phyloP scores from a whole-genome alignment of 2,113 vertebrate species.

The Carettochelys insculpta region DNA sequence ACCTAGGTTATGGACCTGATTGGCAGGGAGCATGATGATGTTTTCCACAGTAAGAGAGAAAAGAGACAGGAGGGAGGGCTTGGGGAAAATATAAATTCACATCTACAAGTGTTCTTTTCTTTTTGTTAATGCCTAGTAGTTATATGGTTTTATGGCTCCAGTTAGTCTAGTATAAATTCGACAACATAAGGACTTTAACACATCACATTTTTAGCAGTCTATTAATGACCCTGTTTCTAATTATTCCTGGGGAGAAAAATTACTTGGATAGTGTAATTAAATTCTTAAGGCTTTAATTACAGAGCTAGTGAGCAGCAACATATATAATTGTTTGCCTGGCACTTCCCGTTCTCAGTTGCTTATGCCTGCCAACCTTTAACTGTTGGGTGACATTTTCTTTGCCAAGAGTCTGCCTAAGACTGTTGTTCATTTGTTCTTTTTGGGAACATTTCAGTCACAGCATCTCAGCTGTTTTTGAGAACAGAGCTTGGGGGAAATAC shows the following conservation, averaged over 20 bases:
- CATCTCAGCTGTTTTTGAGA: not conserved
- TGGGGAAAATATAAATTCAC: not conserved
- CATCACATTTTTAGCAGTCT: not conserved
- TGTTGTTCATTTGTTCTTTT: not conserved
- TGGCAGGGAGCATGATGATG: not conserved
- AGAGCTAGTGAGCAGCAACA: not conserved
- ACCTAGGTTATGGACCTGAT: not conserved
- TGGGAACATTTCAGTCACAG: not conserved
- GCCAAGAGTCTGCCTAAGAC: not conserved
- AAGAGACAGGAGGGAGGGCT: not conserved
- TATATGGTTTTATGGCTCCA: constrained; percentile 21
- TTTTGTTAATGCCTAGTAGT: constrained; percentile 7
- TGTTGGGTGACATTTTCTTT: not conserved
- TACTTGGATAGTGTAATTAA: not conserved
- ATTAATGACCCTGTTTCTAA: not conserved
- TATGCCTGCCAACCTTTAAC: not conserved
- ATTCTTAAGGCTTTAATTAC: not conserved
- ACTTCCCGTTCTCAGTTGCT: not conserved
- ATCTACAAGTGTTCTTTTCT: not conserved
- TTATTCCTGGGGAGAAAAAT: constrained; percentile 16
- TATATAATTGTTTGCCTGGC: not conserved
- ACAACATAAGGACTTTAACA: constrained; percentile 13
- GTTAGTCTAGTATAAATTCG: not conserved
- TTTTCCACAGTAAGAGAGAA: not conserved
- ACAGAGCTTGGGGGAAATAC: not conserved